These are phyloP conservation scores for Planiliza haematocheilus DNA, from an alignment of 2,113 vertebrate species.

Conservation along the genomic window DNA sequence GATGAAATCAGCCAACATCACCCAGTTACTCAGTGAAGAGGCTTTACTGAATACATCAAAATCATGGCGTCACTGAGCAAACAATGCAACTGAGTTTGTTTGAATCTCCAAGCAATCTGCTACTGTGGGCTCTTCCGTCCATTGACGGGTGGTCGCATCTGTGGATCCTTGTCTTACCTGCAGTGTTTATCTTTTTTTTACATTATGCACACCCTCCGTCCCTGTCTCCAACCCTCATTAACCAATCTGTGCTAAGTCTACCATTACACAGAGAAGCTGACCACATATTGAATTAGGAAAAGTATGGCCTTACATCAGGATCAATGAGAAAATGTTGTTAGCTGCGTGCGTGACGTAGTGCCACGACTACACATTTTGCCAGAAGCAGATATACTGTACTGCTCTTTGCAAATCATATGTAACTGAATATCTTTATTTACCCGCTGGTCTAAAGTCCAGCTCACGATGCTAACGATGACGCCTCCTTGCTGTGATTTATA, in stretches of 20 bases:
- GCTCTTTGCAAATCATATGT: slow-evolving; percentile 48
- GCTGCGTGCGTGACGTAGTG: neutral
- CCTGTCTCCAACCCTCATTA: slow-evolving; percentile 24
- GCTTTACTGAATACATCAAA: no score
- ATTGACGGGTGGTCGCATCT: neutral
- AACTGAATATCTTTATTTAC: slow-evolving; percentile 65
- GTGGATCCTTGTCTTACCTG: slow-evolving; percentile 6
- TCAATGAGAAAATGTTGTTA: slow-evolving; percentile 39
- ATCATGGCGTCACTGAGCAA: no score
- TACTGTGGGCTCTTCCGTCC: neutral
- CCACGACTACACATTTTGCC: slow-evolving; percentile 31
- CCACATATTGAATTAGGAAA: slow-evolving; percentile 55
- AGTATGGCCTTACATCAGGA: slow-evolving; percentile 29
- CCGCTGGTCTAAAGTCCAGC: slow-evolving; percentile 17
- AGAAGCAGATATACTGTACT: slow-evolving; percentile 36
- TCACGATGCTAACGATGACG: slow-evolving; percentile 14
- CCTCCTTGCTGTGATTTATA: slow-evolving; percentile 17
- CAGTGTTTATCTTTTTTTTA: slow-evolving; percentile 31
- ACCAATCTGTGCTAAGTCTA: slow-evolving; percentile 40
- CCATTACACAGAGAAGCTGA: slow-evolving; percentile 38
- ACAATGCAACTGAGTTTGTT: no score
- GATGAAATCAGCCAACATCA: no score
- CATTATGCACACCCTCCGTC: slow-evolving; percentile 14
- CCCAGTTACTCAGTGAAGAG: no score
- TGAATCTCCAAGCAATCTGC: neutral